Evolutionary conservation across 2,113 vertebrate genomes (phyloP), one percentile per base, ranked within the genome.

Genomic region (Gallinago undulata): DNA sequence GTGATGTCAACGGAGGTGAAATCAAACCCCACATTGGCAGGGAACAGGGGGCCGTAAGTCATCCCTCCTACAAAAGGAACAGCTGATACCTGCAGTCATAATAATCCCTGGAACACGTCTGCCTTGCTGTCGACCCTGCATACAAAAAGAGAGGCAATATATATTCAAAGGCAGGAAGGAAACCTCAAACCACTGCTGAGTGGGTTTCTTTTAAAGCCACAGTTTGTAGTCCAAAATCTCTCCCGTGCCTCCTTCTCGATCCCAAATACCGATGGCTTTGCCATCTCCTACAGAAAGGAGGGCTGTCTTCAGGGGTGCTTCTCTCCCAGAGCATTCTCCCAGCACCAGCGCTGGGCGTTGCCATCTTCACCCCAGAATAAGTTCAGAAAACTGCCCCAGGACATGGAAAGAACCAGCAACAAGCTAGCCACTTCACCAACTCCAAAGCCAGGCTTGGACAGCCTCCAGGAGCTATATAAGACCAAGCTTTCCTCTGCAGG

Each of bases 191-290:
- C 88, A 77, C 68, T 60, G 7, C 63, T 50, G 39, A 84, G 83
- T 48, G 41, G 6, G 15, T 22, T 33, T 72, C 69, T 83, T 86
- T 83, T 80, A 81, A 90, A 95, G 95, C 91, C 69, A 70, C 63
- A 81, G 80, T 87, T 59, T 87, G 60, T 14, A 25, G 83, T 86
- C 47, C 89, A 84, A 91, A 95, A 80, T 74, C 83, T 33, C 91
- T 86, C 55, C 76, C 0, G 0, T 70, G 45, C 41, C 72, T 89
- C 88, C 93, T 68, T 63, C 80, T 55, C 67, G 37, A 80, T 2
- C 11, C 17, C 23, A 62, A 47, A 15, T 12, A 39, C 5, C 4
- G 4, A n/a, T 51, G n/a, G n/a, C 55, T 84, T 50, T 93, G 83
- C 83, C 86, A 62, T 5, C 25, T 0, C 1, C 81, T 56, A n/a